A percentile compares a stretch with the other conserved stretches of the same genome.
These are phyloP conservation scores for Zaprionus lachaisei DNA, from an alignment of 1,140 invertebrate species.

Conservation along the genomic window DNA sequence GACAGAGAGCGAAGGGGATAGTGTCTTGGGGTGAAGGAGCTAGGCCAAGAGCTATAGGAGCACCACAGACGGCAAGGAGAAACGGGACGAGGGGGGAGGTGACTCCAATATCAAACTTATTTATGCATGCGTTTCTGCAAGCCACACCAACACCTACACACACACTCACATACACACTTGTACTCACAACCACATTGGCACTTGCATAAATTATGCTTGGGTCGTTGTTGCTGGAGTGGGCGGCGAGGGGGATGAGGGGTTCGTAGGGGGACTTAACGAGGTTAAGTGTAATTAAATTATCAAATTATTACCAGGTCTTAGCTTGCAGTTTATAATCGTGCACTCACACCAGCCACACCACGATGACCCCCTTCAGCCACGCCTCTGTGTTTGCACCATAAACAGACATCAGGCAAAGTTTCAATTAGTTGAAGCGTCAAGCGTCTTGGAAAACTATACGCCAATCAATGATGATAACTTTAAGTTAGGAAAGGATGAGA, in stretches of 20 bases:
- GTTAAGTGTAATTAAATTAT: slow-evolving; percentile 83
- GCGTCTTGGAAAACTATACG: slow-evolving; percentile 21
- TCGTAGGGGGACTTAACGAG: slow-evolving; percentile 62
- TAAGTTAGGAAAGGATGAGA: neutral
- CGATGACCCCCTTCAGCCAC: neutral
- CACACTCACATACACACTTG: slow-evolving; percentile 26
- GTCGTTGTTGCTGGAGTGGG: neutral
- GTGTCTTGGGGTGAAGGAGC: slow-evolving; percentile 1
- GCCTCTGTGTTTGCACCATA: slow-evolving; percentile 54
- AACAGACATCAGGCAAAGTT: slow-evolving; percentile 71
- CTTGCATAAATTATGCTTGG: slow-evolving; percentile 72
- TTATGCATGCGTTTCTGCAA: slow-evolving; percentile 75
- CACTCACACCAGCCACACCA: neutral
- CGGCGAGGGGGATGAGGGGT: slow-evolving; percentile 2
- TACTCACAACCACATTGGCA: slow-evolving; percentile 38
- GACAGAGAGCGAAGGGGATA: neutral
- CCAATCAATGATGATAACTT: neutral
- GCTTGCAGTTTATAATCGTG: slow-evolving; percentile 78
- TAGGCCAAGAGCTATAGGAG: slow-evolving; percentile 14
- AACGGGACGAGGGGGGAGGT: too few relatives aligned
- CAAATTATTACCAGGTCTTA: slow-evolving; percentile 82
- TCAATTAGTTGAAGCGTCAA: slow-evolving; percentile 69
- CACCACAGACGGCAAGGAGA: slow-evolving; percentile 10
- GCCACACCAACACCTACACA: slow-evolving; percentile 36
- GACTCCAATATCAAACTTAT: slow-evolving; percentile 62